Conservation (phyloP, 2,797 vertebrate species). For the Apogon hyalosoma region DNA sequence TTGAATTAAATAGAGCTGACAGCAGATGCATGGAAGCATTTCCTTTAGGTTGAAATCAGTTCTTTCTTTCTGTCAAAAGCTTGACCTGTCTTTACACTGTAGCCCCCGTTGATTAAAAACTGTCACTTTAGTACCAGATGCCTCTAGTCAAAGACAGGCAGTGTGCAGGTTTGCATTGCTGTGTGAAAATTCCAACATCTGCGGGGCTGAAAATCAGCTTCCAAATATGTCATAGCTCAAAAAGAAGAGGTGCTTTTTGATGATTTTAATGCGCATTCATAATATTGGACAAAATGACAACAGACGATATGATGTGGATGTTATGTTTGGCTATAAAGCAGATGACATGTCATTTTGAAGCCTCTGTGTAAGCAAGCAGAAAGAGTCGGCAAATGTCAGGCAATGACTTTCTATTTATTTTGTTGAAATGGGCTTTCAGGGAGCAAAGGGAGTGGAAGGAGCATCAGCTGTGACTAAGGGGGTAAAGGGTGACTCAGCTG, state of each 20-base stretch:
- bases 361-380: constrained; percentile 6
- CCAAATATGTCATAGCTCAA: not conserved
- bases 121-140: constrained; percentile 48
- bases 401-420: not conserved
- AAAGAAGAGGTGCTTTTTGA: constrained; percentile 3
- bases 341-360: constrained; percentile 10
- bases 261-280: constrained; percentile 4
- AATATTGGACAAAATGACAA: constrained; percentile 2
- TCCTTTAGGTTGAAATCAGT: constrained; percentile 28
- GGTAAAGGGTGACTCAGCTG: constrained; percentile 65
- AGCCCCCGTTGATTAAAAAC: constrained; percentile 57
- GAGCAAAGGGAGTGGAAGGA: constrained; percentile 28
- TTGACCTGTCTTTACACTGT: constrained; percentile 33
- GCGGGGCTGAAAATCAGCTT: constrained; percentile 11
- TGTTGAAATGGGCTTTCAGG: constrained; percentile 5
- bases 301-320: not conserved
- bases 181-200: constrained; percentile 18
- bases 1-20: constrained; percentile 32
- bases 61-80: constrained; percentile 46
- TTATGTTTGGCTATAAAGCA: constrained; percentile 11
- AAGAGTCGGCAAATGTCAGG: not conserved
- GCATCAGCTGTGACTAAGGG: constrained; percentile 57
- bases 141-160: constrained; percentile 3
- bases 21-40: constrained; percentile 23
- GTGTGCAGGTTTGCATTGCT: constrained; percentile 30